A percentile compares a stretch with the other conserved stretches of the same genome.
Evolutionary conservation across 1,140 invertebrate species (phyloP).

Genomic region (Diorhabda elongata): DNA sequence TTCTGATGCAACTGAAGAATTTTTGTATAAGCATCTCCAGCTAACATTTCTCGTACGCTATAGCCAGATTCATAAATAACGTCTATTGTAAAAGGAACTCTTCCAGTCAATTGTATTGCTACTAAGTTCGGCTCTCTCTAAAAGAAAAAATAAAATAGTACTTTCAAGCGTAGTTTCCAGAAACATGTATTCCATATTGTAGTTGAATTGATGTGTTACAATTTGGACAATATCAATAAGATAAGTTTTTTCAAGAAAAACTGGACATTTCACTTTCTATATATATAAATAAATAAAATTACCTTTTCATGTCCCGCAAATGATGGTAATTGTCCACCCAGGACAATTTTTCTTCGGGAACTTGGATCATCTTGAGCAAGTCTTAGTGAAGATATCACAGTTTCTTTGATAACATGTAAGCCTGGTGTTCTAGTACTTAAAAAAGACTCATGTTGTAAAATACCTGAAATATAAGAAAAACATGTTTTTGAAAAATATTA

Average conservation of each 20-base stretch:
- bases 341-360: constrained; percentile 56
- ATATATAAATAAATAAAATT: constrained; percentile 19
- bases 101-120: constrained; percentile 73
- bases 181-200: too few relatives aligned
- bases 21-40: constrained; percentile 60
- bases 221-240: too few relatives aligned
- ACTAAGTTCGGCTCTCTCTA: constrained; percentile 72
- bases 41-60: constrained; percentile 52
- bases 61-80: constrained; percentile 70
- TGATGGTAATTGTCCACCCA: constrained; percentile 54
- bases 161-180: not conserved
- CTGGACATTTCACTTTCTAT: not conserved
- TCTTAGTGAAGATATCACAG: constrained; percentile 64
- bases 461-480: constrained; percentile 44
- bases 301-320: constrained; percentile 48
- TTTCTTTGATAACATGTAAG: constrained; percentile 73
- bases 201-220: not conserved
- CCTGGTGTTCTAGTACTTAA: constrained; percentile 67
- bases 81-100: constrained; percentile 80
- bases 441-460: constrained; percentile 66
- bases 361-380: constrained; percentile 55
- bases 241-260: not conserved
- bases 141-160: constrained; percentile 20
- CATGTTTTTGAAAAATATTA: not conserved
- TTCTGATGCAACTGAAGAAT: constrained; percentile 57